phyloP scores from a whole-genome alignment of 2,888 invertebrate species.

The Miltochrista miniata region DNA sequence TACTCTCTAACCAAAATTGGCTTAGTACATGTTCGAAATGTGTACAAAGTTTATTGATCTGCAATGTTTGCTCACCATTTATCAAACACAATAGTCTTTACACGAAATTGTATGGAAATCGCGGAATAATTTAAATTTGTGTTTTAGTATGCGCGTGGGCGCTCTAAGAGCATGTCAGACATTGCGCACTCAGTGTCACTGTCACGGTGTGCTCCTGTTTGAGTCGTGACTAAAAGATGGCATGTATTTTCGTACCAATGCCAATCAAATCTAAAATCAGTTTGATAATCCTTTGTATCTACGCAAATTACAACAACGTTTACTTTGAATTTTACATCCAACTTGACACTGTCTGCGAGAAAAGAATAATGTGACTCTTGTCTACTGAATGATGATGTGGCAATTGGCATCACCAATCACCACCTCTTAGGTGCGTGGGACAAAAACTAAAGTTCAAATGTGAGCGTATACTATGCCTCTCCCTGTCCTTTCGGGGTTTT shows the following conservation, averaged over 20 bases:
- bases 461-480: too few species aligned
- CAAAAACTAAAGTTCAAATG: too few species aligned
- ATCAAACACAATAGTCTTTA: conserved; percentile 27
- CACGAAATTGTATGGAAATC: conserved; percentile 36
- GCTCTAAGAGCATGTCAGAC: conserved; percentile 16
- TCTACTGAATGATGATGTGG: too few species aligned
- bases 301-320: too few species aligned
- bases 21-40: background rate
- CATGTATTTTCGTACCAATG: background rate
- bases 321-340: too few species aligned
- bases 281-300: too few species aligned
- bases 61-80: conserved; percentile 25
- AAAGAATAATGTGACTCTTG: too few species aligned
- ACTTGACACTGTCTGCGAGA: too few species aligned
- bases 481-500: too few species aligned
- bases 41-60: conserved; percentile 36
- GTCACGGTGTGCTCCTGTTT: conserved; percentile 35
- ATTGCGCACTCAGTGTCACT: conserved; percentile 9
- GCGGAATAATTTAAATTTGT: conserved; percentile 22
- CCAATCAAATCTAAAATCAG: background rate
- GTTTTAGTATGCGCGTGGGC: conserved; percentile 27
- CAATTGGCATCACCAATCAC: too few species aligned
- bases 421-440: too few species aligned
- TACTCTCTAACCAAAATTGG: too few species aligned
- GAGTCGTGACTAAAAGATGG: conserved; percentile 12